A percentile compares a stretch with the other conserved stretches of the same genome.
These are phyloP conservation scores for Caenorhabditis parvicauda DNA, from an alignment of 2,888 invertebrate genomes.

Conservation along the genomic window DNA sequence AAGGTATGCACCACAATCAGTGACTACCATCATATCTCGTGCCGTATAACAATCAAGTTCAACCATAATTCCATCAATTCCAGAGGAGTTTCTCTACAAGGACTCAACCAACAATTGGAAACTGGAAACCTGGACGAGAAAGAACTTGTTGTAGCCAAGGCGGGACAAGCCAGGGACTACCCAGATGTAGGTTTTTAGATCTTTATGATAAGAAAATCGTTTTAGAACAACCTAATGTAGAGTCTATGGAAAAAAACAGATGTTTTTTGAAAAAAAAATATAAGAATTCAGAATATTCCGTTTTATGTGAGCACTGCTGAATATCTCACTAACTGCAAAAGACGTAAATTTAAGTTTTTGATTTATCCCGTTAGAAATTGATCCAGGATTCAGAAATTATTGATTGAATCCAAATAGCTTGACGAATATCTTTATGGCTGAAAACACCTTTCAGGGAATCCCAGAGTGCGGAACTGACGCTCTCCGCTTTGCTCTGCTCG, in stretches of 20 bases:
- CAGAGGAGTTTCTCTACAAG: slow-evolving; percentile 77
- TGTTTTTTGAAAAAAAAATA: no score
- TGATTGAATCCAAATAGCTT: no score
- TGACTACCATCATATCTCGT: background rate
- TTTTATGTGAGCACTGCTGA: no score
- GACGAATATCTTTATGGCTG: no score
- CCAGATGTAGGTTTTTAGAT: slow-evolving; percentile 37
- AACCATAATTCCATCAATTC: no score
- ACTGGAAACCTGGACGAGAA: slow-evolving; percentile 82
- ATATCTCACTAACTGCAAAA: no score
- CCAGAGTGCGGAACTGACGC: slow-evolving; percentile 76
- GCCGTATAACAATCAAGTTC: no score
- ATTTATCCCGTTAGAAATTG: no score
- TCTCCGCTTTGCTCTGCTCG: slow-evolving; percentile 83
- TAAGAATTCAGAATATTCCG: no score
- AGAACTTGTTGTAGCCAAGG: slow-evolving; percentile 76
- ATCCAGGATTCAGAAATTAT: no score
- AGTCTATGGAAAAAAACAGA: no score
- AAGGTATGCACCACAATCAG: slow-evolving; percentile 36
- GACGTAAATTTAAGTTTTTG: no score
- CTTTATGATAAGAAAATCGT: background rate
- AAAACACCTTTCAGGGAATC: slow-evolving; percentile 52
- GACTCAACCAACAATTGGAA: slow-evolving; percentile 74
- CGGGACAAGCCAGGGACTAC: slow-evolving; percentile 65
- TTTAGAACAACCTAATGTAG: background rate